Conservation (phyloP, 2,888 invertebrate genomes). For the Pristionchus fissidentatus region DNA sequence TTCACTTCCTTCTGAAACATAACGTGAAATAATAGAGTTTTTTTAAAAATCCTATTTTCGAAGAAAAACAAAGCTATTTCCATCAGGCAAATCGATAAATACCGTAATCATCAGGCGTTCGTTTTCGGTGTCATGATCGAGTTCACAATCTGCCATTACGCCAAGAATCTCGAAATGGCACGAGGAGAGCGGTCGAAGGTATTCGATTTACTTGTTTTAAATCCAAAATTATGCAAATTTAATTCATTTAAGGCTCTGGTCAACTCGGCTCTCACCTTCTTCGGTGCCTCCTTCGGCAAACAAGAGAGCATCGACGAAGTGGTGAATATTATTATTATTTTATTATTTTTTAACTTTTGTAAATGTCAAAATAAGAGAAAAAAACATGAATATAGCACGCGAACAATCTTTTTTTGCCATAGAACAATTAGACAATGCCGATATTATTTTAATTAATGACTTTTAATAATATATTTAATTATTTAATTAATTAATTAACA, state of each 20-base stretch:
- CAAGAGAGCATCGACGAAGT: constrained; percentile 41
- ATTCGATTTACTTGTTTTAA: not conserved
- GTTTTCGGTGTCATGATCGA: constrained; percentile 75
- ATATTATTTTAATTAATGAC: too few species aligned
- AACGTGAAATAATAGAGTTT: too few species aligned
- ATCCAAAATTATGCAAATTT: not conserved
- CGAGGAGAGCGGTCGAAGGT: constrained; percentile 39
- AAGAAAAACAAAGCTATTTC: too few species aligned
- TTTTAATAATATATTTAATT: too few species aligned
- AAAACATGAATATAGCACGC: not conserved
- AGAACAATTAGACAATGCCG: not conserved
- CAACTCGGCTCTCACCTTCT: constrained; percentile 19
- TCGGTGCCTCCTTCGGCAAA: constrained; percentile 32
- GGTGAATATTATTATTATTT: not conserved
- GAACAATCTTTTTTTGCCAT: not conserved
- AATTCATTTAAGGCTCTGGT: constrained; percentile 1
- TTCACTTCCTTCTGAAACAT: too few species aligned
- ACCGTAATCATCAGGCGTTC: constrained; percentile 59
- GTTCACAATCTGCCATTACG: constrained; percentile 74
- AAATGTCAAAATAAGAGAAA: not conserved
- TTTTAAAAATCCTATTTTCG: too few species aligned
- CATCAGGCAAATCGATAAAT: not conserved
- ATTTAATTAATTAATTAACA: not conserved
- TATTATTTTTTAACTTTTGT: not conserved
- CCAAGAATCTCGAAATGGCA: constrained; percentile 66